A percentile compares a stretch with the other conserved stretches of the same genome.
These are phyloP conservation scores for Doris montereyensis DNA, from an alignment of 2,888 invertebrate genomes.

Conservation along the genomic window DNA sequence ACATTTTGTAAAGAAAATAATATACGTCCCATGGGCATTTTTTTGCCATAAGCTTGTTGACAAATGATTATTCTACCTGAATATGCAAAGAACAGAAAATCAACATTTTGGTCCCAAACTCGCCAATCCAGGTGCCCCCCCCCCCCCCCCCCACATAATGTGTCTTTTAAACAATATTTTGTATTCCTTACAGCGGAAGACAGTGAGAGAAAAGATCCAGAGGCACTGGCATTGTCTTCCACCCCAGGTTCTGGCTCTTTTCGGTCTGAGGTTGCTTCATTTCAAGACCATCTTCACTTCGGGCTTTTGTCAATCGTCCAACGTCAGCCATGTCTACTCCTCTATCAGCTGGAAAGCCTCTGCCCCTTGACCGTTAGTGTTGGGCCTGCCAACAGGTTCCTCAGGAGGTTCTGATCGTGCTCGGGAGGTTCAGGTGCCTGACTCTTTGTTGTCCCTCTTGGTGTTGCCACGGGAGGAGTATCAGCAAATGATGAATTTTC, in stretches of 20 bases:
- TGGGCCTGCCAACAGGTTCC: too few species aligned
- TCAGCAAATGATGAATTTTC: background rate
- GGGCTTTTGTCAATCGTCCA: slow-evolving; percentile 49
- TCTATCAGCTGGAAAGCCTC: background rate
- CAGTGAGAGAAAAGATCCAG: slow-evolving; percentile 49
- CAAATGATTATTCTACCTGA: too few species aligned
- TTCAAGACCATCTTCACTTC: slow-evolving; percentile 56
- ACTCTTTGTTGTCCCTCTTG: background rate
- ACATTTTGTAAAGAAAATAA: too few species aligned
- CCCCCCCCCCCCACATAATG: too few species aligned
- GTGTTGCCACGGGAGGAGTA: background rate
- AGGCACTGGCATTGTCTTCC: slow-evolving; percentile 22
- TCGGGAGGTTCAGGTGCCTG: background rate
- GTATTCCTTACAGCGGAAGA: slow-evolving; percentile 54
- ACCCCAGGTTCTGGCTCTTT: background rate
- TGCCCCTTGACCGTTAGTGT: background rate
- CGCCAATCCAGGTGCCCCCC: too few species aligned
- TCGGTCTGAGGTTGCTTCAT: slow-evolving; percentile 31
- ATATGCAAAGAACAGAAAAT: too few species aligned
- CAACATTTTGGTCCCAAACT: too few species aligned
- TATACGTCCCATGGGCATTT: too few species aligned
- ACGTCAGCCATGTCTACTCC: slow-evolving; percentile 49
- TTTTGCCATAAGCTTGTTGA: too few species aligned
- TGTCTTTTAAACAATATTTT: too few species aligned
- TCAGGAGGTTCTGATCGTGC: slow-evolving; percentile 59